Base-by-base conservation (phyloP, 2,113 vertebrate species). In the Syngnathoides biaculeatus region DNA sequence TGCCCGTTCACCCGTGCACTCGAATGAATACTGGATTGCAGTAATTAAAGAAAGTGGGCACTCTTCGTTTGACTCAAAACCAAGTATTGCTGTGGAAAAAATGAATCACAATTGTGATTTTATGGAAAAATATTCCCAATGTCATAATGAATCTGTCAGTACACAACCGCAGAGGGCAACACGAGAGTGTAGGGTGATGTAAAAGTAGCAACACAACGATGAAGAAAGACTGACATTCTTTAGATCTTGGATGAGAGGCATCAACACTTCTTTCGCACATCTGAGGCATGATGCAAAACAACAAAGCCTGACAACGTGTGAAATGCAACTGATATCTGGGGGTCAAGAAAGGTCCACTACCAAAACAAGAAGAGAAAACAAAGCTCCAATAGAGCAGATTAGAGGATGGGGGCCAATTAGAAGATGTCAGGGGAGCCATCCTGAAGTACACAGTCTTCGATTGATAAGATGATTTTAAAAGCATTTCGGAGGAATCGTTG, bases 1-100 rank as follows among this genome's bases (percentile, higher is more conserved):
- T 86, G 77, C 81, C 83, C 82, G 68, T 69, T 84, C 83, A 84
- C 66, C 84, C 86, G 67, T 84, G 72, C 77, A 71, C 62, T 68
- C 66, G 72, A 62, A 62, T 80, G 75, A 78, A 80, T 71, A 65
- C 48, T 45, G 50, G 56, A 43, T 71, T 48, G 79, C 77, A 57
- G 20, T 64, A 62, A 70, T 43, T 26, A 69, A 75, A 71, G 2
- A n/a, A 35, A 43, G 50, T 50, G 55, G 55, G 13, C n/a, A 13
- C 6, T 15, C 30, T 35, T 69, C 24, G 8, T 67, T 24, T 22
- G 13, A 43, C 14, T 43, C 38, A n/a, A n/a, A 17, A 17, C 14
- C 1, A 35, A 17, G 15, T 12, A 17, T 22, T 10, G n/a, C 8
- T 24, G 20, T 42, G 20, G 20, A 27, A 8, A 15, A 8, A 17